Percentiles rank a stretch among this genome's conserved stretches.
Evolutionary conservation across 2,888 invertebrate species (phyloP).

Genomic region (Gortyna flavago): DNA sequence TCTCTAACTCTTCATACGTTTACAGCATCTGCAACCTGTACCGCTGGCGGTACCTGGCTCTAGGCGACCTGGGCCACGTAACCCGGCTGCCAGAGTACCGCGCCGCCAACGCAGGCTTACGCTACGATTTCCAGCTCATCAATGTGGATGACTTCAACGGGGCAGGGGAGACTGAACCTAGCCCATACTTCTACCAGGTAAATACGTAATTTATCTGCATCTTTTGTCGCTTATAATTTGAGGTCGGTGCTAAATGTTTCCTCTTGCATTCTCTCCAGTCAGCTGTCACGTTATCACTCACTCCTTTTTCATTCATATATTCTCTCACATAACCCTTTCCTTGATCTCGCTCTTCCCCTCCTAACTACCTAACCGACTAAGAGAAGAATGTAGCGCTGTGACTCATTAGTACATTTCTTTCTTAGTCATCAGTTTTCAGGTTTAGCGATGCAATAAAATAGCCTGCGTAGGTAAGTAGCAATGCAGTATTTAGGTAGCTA

Average conservation of each 20-base stretch:
- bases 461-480: no score
- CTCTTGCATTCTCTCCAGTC: neutral
- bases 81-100: constrained; percentile 95
- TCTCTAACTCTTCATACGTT: neutral
- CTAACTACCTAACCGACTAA: no score
- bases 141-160: constrained; percentile 99
- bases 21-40: constrained; percentile 96
- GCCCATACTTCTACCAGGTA: constrained; percentile 99
- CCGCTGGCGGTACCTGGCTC: constrained; percentile 98
- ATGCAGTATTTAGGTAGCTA: neutral
- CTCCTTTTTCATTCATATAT: neutral
- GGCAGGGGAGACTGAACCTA: constrained; percentile 98
- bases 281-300: neutral
- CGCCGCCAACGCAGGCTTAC: constrained; percentile 97
- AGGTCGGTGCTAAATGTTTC: neutral
- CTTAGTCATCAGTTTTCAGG: no score
- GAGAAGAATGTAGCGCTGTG: no score
- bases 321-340: neutral
- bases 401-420: neutral
- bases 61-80: constrained; percentile 98
- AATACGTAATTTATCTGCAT: neutral
- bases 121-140: constrained; percentile 97
- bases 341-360: neutral
- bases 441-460: constrained; percentile 3
- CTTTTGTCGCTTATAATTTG: neutral